A percentile compares a stretch with the other conserved stretches of the same genome.
Evolutionary conservation across 2,888 invertebrate genomes (phyloP).

Genomic region (Fragum whitleyi): DNA sequence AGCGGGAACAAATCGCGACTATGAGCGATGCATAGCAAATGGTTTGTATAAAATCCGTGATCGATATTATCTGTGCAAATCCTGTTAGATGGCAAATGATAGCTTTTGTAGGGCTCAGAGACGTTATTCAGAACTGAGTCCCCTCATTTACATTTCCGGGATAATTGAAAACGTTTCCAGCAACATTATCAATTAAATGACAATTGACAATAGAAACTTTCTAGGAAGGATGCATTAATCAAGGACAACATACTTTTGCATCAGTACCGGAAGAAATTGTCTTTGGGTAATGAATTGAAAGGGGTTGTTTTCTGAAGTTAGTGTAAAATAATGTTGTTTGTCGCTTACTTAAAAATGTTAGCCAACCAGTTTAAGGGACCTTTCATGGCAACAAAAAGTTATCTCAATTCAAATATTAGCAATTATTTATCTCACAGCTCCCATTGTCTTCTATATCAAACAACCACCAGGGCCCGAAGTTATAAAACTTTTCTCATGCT

Average conservation of each 20-base stretch:
- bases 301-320: neutral
- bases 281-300: neutral
- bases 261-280: neutral
- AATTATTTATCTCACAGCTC: no score
- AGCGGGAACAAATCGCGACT: slow-evolving; percentile 34
- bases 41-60: slow-evolving; percentile 12
- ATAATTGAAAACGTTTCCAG: slow-evolving; percentile 19
- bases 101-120: slow-evolving; percentile 11
- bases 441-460: no score
- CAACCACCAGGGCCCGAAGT: no score
- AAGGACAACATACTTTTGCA: neutral
- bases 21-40: slow-evolving; percentile 37
- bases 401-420: no score
- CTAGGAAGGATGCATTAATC: neutral
- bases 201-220: slow-evolving; percentile 5
- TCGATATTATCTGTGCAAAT: slow-evolving; percentile 26
- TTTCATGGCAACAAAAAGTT: no score
- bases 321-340: neutral
- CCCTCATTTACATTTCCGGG: slow-evolving; percentile 6
- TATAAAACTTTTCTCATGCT: no score
- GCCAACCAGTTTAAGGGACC: no score
- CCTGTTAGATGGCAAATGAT: slow-evolving; percentile 25
- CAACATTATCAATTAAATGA: slow-evolving; percentile 14
- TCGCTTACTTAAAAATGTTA: no score
- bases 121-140: slow-evolving; percentile 7